These are phyloP conservation scores for Pararge aegeria DNA, from an alignment of 1,140 invertebrate species.

Conservation along the genomic window DNA sequence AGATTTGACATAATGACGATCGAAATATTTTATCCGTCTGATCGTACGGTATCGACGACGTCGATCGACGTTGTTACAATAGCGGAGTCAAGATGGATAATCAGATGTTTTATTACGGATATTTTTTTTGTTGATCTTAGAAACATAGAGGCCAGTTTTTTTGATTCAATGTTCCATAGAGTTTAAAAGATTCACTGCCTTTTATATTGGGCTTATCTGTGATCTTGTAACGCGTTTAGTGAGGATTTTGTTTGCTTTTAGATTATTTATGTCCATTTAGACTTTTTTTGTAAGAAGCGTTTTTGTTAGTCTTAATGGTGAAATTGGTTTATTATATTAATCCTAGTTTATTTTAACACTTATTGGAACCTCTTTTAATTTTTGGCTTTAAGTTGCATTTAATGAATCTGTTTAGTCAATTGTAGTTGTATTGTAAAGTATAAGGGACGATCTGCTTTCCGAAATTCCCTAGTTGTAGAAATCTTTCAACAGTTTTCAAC, in stretches of 20 bases:
- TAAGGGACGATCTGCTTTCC: no score
- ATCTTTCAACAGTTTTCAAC: no score
- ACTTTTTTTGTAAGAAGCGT: not conserved
- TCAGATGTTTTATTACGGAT: constrained; percentile 37
- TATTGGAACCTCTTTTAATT: no score
- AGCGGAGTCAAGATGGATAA: constrained; percentile 35
- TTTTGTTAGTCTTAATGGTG: no score
- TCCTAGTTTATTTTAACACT: no score
- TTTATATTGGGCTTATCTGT: constrained; percentile 2
- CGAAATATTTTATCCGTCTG: constrained; percentile 43
- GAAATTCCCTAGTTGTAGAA: no score
- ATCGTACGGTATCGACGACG: constrained; percentile 35
- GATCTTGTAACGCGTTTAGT: constrained; percentile 1
- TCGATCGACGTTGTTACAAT: constrained; percentile 39
- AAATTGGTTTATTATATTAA: no score
- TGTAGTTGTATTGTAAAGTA: no score
- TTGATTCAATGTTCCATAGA: constrained; percentile 12
- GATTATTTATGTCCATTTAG: not conserved
- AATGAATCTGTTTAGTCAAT: no score
- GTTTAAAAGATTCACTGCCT: constrained; percentile 12
- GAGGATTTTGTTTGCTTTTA: not conserved
- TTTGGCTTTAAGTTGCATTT: no score
- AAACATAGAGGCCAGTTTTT: constrained; percentile 6
- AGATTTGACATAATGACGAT: constrained; percentile 55
- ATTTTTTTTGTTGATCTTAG: constrained; percentile 32